Evolutionary conservation across 2,797 vertebrate genomes (phyloP).

Genomic region (Monodelphis domestica): DNA sequence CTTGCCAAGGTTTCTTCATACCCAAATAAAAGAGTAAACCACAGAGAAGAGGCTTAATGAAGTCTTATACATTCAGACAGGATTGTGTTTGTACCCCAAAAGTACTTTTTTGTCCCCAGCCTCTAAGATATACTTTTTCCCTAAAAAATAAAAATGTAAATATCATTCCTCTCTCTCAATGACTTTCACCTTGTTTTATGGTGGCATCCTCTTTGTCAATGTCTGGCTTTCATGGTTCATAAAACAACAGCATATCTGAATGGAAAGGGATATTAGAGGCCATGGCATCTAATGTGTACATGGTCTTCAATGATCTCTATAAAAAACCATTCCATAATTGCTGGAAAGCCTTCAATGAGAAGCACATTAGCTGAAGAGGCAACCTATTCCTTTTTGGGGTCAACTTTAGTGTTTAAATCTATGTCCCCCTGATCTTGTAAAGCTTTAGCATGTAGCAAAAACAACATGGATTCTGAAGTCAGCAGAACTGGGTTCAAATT

Average conservation of each 20-base stretch:
- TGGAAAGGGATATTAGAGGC: not conserved
- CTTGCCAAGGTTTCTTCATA: not conserved
- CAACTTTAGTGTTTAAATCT: not conserved
- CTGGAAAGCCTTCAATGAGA: not conserved
- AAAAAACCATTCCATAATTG: not conserved
- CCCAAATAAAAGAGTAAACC: not conserved
- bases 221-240: not conserved
- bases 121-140: not conserved
- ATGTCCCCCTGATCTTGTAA: not conserved
- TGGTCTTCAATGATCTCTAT: not conserved
- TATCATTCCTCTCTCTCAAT: not conserved
- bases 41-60: not conserved
- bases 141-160: too few relatives aligned
- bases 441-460: not conserved
- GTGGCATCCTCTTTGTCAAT: not conserved
- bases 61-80: not conserved
- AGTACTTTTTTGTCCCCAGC: not conserved
- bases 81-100: not conserved
- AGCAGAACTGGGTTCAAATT: not conserved
- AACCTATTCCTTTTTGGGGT: not conserved
- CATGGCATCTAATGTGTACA: not conserved
- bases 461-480: not conserved
- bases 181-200: not conserved
- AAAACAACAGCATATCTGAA: not conserved
- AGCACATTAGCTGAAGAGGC: not conserved